Evolutionary conservation across 2,797 vertebrate species (phyloP).

Genomic region (Poeciliopsis turneri): DNA sequence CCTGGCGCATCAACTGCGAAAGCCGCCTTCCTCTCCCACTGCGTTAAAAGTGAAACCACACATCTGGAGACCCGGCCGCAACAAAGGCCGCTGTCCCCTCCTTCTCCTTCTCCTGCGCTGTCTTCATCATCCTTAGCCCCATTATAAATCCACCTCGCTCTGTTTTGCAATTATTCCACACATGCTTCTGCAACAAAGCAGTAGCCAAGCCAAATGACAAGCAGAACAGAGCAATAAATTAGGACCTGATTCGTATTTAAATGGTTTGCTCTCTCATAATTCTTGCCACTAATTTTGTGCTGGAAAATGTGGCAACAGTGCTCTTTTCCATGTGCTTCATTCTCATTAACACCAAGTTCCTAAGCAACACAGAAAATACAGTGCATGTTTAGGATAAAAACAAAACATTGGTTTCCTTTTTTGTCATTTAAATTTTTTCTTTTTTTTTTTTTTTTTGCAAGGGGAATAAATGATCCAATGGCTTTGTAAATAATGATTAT

Average conservation of each 20-base stretch:
- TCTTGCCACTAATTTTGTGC: conserved; percentile 79
- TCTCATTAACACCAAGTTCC: conserved; percentile 68
- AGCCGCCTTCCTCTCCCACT: conserved; percentile 63
- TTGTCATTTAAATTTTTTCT: conserved; percentile 42
- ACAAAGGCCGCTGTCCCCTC: conserved; percentile 38
- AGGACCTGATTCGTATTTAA: conserved; percentile 75
- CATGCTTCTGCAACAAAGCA: conserved; percentile 78
- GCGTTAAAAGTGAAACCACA: conserved; percentile 73
- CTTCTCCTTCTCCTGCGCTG: conserved; percentile 32
- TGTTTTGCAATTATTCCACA: conserved; percentile 76
- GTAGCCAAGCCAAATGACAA: conserved; percentile 85
- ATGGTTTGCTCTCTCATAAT: conserved; percentile 80
- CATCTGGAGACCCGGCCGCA: conserved; percentile 67
- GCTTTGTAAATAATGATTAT: conserved; percentile 61
- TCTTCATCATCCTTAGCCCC: conserved; percentile 59
- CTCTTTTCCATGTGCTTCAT: conserved; percentile 62
- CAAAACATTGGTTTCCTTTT: conserved; percentile 52
- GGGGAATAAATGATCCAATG: conserved; percentile 61
- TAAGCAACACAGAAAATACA: conserved; percentile 78
- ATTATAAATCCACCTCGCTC: conserved; percentile 70
- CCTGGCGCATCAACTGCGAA: conserved; percentile 60
- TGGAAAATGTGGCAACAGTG: conserved; percentile 69
- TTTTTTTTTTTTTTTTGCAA: conserved; percentile 47
- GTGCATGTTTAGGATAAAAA: conserved; percentile 51
- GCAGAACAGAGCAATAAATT: conserved; percentile 82